Evolutionary conservation across 2,113 vertebrate species (phyloP).

Genomic region (Amia ocellicauda): DNA sequence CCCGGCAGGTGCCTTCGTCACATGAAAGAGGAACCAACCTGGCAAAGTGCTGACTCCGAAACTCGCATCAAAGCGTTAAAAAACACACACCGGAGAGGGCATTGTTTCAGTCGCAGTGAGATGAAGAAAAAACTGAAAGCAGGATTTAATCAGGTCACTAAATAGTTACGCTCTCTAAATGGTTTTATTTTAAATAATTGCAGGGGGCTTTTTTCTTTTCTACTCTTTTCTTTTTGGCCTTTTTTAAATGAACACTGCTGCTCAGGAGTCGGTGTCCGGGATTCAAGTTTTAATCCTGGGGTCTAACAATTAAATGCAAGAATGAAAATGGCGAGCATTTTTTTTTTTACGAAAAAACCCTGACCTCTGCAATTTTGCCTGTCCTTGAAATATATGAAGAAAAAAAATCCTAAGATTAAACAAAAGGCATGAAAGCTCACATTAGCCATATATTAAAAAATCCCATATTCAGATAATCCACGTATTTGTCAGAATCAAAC

Average conservation of each 20-base stretch:
- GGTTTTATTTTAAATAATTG: constrained; percentile 24
- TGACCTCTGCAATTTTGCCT: constrained; percentile 64
- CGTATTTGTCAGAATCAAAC: constrained; percentile 73
- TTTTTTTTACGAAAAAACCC: constrained; percentile 43
- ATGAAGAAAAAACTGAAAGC: constrained; percentile 3
- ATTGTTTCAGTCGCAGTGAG: constrained; percentile 9
- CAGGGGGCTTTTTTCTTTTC: constrained; percentile 16
- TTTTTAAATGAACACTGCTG: constrained; percentile 4
- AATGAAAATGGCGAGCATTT: constrained; percentile 45
- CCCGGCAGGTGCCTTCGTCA: constrained; percentile 33
- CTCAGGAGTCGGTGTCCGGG: constrained; percentile 48
- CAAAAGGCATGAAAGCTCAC: constrained; percentile 67
- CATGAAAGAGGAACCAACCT: constrained; percentile 4
- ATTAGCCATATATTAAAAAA: constrained; percentile 70
- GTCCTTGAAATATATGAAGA: constrained; percentile 69
- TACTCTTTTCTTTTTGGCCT: constrained; percentile 24
- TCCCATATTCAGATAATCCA: constrained; percentile 65
- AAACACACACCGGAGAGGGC: constrained; percentile 9
- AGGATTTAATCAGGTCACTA: constrained; percentile 16
- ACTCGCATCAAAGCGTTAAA: constrained; percentile 4
- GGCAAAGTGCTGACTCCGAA: constrained; percentile 27
- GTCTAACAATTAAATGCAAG: constrained; percentile 60
- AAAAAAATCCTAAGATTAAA: constrained; percentile 73
- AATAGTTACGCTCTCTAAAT: constrained; percentile 14
- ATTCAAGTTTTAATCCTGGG: constrained; percentile 59